phyloP scores from a whole-genome alignment of 2,797 vertebrate species.

The Danio aesculapii region DNA sequence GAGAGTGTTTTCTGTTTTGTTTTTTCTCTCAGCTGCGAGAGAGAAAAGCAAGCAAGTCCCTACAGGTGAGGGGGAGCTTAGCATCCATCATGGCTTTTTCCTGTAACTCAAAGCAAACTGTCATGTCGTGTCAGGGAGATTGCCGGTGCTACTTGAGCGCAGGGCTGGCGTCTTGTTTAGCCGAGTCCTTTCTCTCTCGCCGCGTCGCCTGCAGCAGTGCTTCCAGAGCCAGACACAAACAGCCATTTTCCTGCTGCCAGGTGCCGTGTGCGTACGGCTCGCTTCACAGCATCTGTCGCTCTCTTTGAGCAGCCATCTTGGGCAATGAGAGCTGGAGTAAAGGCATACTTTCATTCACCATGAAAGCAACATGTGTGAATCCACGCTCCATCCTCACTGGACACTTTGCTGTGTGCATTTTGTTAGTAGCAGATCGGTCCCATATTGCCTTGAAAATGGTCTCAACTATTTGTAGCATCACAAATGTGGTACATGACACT shows the following conservation, averaged over 20 bases:
- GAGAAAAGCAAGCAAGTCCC: slow-evolving; percentile 42
- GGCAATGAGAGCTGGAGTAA: slow-evolving; percentile 42
- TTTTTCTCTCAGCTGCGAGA: not conserved
- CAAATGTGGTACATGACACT: too few species aligned
- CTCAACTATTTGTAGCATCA: too few species aligned
- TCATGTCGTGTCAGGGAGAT: slow-evolving; percentile 80
- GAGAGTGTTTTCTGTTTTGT: not conserved
- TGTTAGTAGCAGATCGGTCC: too few species aligned
- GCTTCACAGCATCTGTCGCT: slow-evolving; percentile 49
- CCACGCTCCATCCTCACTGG: not conserved
- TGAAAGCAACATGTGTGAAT: not conserved
- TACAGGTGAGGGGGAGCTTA: slow-evolving; percentile 45
- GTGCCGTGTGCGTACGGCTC: slow-evolving; percentile 3
- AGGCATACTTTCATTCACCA: slow-evolving; percentile 39
- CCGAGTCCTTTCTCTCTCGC: slow-evolving; percentile 16
- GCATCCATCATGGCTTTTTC: slow-evolving; percentile 51
- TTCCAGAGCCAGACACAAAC: slow-evolving; percentile 19
- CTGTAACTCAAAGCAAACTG: slow-evolving; percentile 77
- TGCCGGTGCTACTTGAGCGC: slow-evolving; percentile 50
- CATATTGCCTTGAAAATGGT: too few species aligned
- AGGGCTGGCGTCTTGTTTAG: slow-evolving; percentile 35
- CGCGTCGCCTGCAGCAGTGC: slow-evolving; percentile 18
- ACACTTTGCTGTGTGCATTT: too few species aligned
- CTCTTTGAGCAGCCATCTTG: slow-evolving; percentile 51
- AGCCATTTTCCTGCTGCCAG: slow-evolving; percentile 42